Percentiles rank a stretch among this genome's conserved stretches.
These are phyloP conservation scores for Chelon auratus DNA, from an alignment of 2,797 vertebrate species.

Conservation along the genomic window DNA sequence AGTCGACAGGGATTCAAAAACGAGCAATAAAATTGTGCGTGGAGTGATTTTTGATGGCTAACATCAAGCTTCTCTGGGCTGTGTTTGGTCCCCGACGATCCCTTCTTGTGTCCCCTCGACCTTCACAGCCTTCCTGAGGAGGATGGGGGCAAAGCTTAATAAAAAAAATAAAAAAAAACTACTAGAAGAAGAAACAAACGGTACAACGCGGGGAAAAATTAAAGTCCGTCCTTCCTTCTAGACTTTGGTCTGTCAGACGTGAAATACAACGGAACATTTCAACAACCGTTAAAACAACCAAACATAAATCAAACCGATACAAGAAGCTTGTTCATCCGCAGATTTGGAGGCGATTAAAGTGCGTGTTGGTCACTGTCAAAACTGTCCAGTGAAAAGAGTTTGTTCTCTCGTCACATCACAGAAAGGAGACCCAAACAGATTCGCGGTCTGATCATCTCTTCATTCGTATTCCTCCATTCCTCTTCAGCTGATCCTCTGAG, in stretches of 20 bases:
- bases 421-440: slow-evolving; percentile 51
- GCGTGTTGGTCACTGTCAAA: slow-evolving; percentile 84
- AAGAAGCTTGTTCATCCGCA: slow-evolving; percentile 83
- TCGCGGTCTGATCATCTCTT: slow-evolving; percentile 48
- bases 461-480: slow-evolving; percentile 43
- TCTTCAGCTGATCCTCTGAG: slow-evolving; percentile 49
- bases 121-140: slow-evolving; percentile 65
- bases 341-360: slow-evolving; percentile 89
- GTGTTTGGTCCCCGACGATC: slow-evolving; percentile 59
- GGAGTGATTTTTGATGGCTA: slow-evolving; percentile 40
- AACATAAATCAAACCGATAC: slow-evolving; percentile 66
- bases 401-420: slow-evolving; percentile 75
- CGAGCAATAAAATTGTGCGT: slow-evolving; percentile 11
- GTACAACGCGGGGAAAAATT: slow-evolving; percentile 21
- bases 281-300: slow-evolving; percentile 62
- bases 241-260: slow-evolving; percentile 65
- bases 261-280: slow-evolving; percentile 69
- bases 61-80: slow-evolving; percentile 48
- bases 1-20: slow-evolving; percentile 36
- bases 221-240: slow-evolving; percentile 61
- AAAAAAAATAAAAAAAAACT: neutral
- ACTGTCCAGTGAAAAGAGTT: slow-evolving; percentile 84
- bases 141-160: slow-evolving; percentile 33
- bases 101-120: slow-evolving; percentile 59
- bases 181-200: slow-evolving; percentile 21